Evolutionary conservation across 2,888 invertebrate species (phyloP).

Genomic region (Tillus elongatus): DNA sequence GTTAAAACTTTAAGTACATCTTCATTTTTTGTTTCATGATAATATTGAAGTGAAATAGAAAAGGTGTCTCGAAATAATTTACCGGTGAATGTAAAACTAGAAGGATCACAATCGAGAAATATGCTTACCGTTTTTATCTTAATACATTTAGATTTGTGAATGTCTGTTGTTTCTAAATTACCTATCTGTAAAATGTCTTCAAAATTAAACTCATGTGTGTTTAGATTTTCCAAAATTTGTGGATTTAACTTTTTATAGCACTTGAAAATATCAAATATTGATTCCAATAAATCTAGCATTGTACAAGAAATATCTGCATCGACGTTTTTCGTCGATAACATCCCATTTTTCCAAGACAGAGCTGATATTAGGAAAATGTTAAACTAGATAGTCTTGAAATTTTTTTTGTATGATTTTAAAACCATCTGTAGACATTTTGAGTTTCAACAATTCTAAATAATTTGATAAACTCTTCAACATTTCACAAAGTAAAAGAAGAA

Average conservation of each 20-base stretch:
- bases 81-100: too few species aligned
- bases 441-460: conserved; percentile 20
- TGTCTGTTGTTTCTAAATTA: too few species aligned
- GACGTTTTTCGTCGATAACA: conserved; percentile 20
- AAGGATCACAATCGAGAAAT: not conserved
- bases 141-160: too few species aligned
- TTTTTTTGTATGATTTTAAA: conserved; percentile 19
- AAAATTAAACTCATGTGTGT: too few species aligned
- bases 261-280: conserved; percentile 49
- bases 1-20: conserved; percentile 37
- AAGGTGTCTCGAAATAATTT: too few species aligned
- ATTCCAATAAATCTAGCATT: conserved; percentile 26
- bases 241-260: conserved; percentile 47
- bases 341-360: conserved; percentile 36
- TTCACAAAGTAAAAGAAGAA: conserved; percentile 30
- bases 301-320: conserved; percentile 22
- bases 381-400: conserved; percentile 24
- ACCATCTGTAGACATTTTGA: conserved; percentile 19
- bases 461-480: conserved; percentile 25
- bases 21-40: conserved; percentile 38
- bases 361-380: conserved; percentile 36
- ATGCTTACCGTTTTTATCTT: not conserved
- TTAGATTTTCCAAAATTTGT: conserved; percentile 41
- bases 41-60: too few species aligned
- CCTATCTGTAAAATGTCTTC: too few species aligned